Evolutionary conservation across 2,797 vertebrate species (phyloP), one percentile per base, ranked within the genome.

Genomic region (Myotis findleyi): DNA sequence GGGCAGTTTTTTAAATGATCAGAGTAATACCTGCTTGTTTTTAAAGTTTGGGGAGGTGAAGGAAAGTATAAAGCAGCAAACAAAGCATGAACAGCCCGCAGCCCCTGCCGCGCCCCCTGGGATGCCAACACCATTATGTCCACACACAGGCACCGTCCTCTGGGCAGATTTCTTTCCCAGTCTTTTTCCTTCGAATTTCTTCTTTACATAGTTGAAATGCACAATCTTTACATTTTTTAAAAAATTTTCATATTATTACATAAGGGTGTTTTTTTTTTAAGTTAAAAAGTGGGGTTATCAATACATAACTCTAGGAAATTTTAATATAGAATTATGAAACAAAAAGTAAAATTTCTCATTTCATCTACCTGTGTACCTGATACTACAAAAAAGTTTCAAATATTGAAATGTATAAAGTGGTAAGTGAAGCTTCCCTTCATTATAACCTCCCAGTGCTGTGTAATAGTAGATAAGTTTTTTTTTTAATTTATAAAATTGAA

Each of bases 71-170:
- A 55, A 62, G 53, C 12, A 44, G 44, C 68, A 49, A 51, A 12
- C 17, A 8, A 1, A 14, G 6, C 17, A 79, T 2, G 0, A 44
- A 20, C 30, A 8, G 3, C 13, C 3, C 14, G 18, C 36, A 18
- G 10, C 27, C 36, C 68, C 33, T 3, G 47, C 18, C 73, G 2
- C 0, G 5, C 17, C 33, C 38, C 17, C 44, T 11, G 30, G 12
- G 23, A 5, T 17, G 8, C 17, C 25, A 38, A 41, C 2, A 1
- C 27, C 9, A 0, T 17, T 17, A 0, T 11, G 27, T 36, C 73
- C 17, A 0, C 17, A 25, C 27, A 30, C 16, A 59, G 38, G 27
- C 7, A 0, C 53, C 27, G 17, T 49, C 5, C 30, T 59, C 10
- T 0, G 1, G 30, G n/a, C 73, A 44, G 13, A 10, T 44, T 80